Base-by-base conservation (phyloP, 1,140 invertebrate species). In the Schlechtendalia chinensis region DNA sequence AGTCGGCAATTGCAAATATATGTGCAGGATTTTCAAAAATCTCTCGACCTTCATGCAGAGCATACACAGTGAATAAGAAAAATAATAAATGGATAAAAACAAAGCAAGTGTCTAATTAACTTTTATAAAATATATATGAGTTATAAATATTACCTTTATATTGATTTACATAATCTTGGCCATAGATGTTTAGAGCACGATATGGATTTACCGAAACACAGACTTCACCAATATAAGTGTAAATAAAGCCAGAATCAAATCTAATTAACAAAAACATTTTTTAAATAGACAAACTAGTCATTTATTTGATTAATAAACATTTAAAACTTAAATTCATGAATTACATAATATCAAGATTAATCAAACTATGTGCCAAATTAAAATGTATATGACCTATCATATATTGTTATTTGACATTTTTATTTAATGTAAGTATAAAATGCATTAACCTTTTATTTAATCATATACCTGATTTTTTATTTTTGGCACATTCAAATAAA, bases 181-280 rank as follows among this genome's bases (percentile, higher is more conserved):
- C 93, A 87, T 96, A 97, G 84, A 96, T 94, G 84, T 94, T 94
- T 84, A 95, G 90, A 63, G 87, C 91, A 84, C 91, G 90, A 86
- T 96, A 97, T 6, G 95, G 95, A 87, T 97, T 97, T 82, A 97
- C 92, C 22, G 94, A 96, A 39, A 97, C 91, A 84, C 95, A 93
- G 82, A 97, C 95, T 87, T 97, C 95, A 74, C 95, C 95, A 83
- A 97, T 97, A 86, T 96, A 97, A 17, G 95, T 96, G 88, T 97
- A 97, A 84, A 97, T 95, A 85, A 91, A 91, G 67, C 94, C 93
- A 84, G 91, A 90, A 86, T 93, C 91, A 85, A 94, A 96, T 86
- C 95, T 97, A 88, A 0, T 72, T 19, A 54, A 27, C 29, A 54
- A 19, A 54, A 54, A 54, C 47, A 10, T 19, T 54, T 54, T 19